phyloP scores from a whole-genome alignment of 2,888 invertebrate species.

The Neria commutata region DNA sequence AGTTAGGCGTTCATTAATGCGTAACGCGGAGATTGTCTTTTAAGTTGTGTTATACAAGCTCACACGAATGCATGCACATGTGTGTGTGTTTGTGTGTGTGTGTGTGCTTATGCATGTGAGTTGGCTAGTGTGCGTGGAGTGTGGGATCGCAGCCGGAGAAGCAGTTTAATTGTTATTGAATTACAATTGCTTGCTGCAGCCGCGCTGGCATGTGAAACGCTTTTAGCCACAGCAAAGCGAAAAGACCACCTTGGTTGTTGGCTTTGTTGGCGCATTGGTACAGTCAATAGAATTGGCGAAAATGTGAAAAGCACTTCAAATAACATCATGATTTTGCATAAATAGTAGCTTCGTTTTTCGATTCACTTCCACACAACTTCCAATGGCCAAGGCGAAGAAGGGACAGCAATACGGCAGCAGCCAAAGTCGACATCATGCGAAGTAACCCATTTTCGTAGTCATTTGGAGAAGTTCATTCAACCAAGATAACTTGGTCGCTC shows the following conservation, averaged over 20 bases:
- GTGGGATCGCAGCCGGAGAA: slow-evolving; percentile 23
- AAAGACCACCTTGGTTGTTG: neutral
- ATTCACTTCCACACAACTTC: neutral
- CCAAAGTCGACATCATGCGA: too few relatives aligned
- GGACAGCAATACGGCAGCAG: too few relatives aligned
- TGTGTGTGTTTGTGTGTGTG: too few relatives aligned
- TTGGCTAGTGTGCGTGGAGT: neutral
- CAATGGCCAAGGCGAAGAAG: too few relatives aligned
- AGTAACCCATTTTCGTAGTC: neutral
- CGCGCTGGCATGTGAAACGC: slow-evolving; percentile 25
- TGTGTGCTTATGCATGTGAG: too few relatives aligned
- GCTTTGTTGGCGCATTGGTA: too few relatives aligned
- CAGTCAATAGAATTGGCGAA: neutral
- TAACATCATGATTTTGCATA: slow-evolving; percentile 2
- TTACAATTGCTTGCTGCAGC: slow-evolving; percentile 31
- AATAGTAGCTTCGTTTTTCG: neutral
- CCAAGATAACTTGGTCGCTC: too few relatives aligned
- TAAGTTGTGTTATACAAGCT: too few relatives aligned
- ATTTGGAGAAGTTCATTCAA: neutral
- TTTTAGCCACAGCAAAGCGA: slow-evolving; percentile 31
- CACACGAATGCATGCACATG: too few relatives aligned
- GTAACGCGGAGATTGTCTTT: slow-evolving; percentile 50
- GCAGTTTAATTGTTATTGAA: slow-evolving; percentile 53
- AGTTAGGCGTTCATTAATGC: slow-evolving; percentile 57
- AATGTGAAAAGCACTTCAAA: neutral